Evolutionary conservation across 2,888 invertebrate species (phyloP), one percentile per base, ranked within the genome.

Genomic region (Amiota minor): DNA sequence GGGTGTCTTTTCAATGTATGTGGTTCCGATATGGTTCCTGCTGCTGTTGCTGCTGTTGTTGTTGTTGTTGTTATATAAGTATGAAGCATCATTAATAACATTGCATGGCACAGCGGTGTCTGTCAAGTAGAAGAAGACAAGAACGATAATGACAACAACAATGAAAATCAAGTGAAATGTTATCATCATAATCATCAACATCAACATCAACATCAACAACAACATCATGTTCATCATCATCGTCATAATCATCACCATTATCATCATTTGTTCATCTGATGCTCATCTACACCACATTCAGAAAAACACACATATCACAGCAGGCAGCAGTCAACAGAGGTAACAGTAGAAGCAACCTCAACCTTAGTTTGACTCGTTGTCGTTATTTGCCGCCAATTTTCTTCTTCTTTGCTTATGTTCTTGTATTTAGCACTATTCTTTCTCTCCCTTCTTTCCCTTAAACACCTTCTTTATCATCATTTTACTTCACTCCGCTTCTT

Each of bases 21-120:
- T 35, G 35, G 4, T 35, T 35, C 35, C 35, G 6, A 35, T 35
- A 35, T 35, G 9, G 6, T 59, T 16, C 18, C 18, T 2, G 9
- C 18, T 16, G 16, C 16, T 56, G 6, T 56, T 81, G 78, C 75
- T 76, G 76, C 79, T 81, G 72, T 72, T 72, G 59, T 16, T 64
- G 72, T 23, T 75, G 64, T 65, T 72, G 74, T 65, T 62, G 62
- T 50, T 65, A 64, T 53, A 65, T 12, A 53, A 35, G 35, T 78
- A 79, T 79, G 75, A 76, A 76, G 78, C 84, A 86, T 86, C 85
- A 85, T 85, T 85, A 85, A 85, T 85, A 87, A 83, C 80, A 78
- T 72, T 79, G 83, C 71, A 72, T 62, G 64, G 64, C 75, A 69
- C 53, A 64, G 67, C 74, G 70, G 67, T 55, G 65, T 61, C 67